Evolutionary conservation across 2,797 vertebrate genomes (phyloP), one percentile per base, ranked within the genome.

Genomic region (Leptoclinus maculatus): DNA sequence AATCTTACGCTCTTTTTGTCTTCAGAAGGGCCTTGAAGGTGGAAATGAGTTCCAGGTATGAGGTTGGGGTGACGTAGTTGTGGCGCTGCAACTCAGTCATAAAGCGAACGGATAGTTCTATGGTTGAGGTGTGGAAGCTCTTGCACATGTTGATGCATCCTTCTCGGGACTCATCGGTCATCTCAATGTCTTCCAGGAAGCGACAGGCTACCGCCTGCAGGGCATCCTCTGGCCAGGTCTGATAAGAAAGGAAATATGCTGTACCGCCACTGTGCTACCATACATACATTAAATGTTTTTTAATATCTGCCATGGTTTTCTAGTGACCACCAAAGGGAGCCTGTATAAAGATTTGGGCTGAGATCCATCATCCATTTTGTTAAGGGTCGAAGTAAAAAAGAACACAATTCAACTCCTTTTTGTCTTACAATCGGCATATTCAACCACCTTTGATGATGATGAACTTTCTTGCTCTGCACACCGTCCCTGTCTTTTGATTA

Each of bases 21-120:
- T 95, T 87, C 86, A 99, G 91, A 71, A 99, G 89, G 29, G 89
- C 66, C 92, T 97, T 97, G 90, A 97, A 98, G 80, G 97, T 98
- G 27, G 96, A 98, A 87, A 98, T 98, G 74, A 98, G 94, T 87
- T 98, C 97, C 79, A 98, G 89, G 80, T 98, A 98, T 9, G 97
- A 98, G 57, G 97, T 97, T 38, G 97, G 97, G 23, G 97, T 98
- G 83, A 98, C 97, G 41, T 98, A 98, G 86, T 97, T 98, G 88
- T 95, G 90, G 60, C 97, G 95, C 71, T 97, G 96, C 71, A 97
- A 92, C 82, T 98, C 96, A 1, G 84, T 29, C 47, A 88, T 85
- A 87, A 97, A 98, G 53, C 88, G 89, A 27, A 70, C 74, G 0
- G 97, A 97, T 43, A 98, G 90, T 32, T 87, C 66, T 80, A 97